phyloP scores from a whole-genome alignment of 1,140 invertebrate species.

The Zaprionus taronus region DNA sequence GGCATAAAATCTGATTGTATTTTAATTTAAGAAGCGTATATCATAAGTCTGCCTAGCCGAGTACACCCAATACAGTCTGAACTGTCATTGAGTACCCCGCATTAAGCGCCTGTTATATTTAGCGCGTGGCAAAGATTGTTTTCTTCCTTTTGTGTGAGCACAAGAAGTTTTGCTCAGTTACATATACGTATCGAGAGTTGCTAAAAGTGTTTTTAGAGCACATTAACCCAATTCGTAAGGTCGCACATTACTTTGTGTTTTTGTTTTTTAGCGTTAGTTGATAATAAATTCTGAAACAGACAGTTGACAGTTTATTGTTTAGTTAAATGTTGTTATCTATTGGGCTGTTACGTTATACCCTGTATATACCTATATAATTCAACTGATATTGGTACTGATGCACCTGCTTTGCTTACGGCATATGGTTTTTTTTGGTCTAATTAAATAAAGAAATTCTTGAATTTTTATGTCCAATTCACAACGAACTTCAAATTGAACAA shows the following conservation, averaged over 20 bases:
- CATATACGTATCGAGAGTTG: background rate
- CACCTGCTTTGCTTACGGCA: background rate
- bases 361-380: background rate
- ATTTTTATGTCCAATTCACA: conserved; percentile 33
- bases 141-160: conserved; percentile 34
- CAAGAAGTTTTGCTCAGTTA: conserved; percentile 13
- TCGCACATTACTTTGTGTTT: background rate
- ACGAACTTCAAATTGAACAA: conserved; percentile 38
- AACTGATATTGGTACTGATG: conserved; percentile 7
- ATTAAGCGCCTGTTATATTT: conserved; percentile 38
- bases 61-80: background rate
- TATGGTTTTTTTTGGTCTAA: conserved; percentile 11
- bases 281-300: conserved; percentile 18
- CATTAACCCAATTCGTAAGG: conserved; percentile 55
- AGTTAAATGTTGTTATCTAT: conserved; percentile 29
- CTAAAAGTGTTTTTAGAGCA: conserved; percentile 17
- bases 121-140: conserved; percentile 43
- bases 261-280: conserved; percentile 1
- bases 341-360: conserved; percentile 3
- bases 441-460: conserved; percentile 17
- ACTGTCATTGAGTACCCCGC: conserved; percentile 24
- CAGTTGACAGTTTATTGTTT: conserved; percentile 22
- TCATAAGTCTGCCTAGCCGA: background rate
- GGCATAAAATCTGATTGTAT: background rate
- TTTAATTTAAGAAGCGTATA: background rate